Conservation (phyloP, 2,797 vertebrate species). For the Coreius guichenoti region DNA sequence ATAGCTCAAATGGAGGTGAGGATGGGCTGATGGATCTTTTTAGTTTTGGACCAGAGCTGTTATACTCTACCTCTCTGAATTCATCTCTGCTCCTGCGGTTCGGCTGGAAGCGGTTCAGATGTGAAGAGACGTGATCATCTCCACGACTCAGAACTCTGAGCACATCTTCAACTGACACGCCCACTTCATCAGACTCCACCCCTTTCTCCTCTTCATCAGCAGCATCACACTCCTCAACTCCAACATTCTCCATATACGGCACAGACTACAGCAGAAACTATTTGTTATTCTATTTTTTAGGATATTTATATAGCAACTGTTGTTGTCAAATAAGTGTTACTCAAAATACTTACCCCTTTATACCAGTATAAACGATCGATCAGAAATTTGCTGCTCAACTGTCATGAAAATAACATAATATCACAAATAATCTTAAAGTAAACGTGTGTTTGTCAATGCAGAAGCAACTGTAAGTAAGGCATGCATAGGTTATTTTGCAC, state of each 20-base stretch:
- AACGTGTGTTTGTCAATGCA: too few species aligned
- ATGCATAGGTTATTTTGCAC: too few species aligned
- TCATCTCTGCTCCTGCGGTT: constrained; percentile 59
- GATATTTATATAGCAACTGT: too few species aligned
- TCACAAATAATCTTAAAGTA: too few species aligned
- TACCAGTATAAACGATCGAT: too few species aligned
- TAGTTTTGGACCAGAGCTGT: not conserved
- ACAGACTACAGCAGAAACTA: constrained; percentile 69
- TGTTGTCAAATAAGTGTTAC: too few species aligned
- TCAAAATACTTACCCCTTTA: too few species aligned
- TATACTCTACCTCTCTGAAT: constrained; percentile 23
- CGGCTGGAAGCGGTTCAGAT: constrained; percentile 64
- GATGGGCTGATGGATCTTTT: rapidly evolving
- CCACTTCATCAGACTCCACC: constrained; percentile 53
- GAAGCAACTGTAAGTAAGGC: too few species aligned
- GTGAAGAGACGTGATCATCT: constrained; percentile 62
- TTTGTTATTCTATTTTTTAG: too few species aligned
- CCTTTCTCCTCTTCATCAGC: constrained; percentile 45
- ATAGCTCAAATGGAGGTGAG: not conserved
- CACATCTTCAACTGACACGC: constrained; percentile 81
- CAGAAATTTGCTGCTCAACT: too few species aligned
- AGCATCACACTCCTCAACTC: constrained; percentile 46
- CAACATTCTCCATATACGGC: constrained; percentile 65
- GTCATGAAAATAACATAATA: too few species aligned
- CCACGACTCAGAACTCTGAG: constrained; percentile 79